Percentiles rank a stretch among this genome's conserved stretches.
Evolutionary conservation across 1,140 invertebrate species (phyloP).

Genomic region (Calosoma granatense): DNA sequence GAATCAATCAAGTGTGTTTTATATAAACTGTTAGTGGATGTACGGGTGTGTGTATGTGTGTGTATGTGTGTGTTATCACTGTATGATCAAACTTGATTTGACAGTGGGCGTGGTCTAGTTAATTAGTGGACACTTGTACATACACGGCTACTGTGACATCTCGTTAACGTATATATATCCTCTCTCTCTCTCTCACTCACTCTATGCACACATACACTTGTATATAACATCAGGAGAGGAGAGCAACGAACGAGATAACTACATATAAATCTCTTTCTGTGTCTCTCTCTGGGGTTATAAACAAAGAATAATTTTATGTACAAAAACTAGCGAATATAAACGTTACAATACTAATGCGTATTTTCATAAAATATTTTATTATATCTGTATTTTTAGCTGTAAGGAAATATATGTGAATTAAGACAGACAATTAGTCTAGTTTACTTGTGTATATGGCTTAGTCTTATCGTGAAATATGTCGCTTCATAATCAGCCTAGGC

Average conservation of each 20-base stretch:
- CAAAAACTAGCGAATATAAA: neutral
- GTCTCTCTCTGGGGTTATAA: neutral
- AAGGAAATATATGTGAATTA: too few species aligned
- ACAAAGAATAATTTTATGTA: neutral
- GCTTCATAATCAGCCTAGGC: too few species aligned
- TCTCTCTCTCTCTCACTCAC: too few species aligned
- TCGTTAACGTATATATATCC: neutral
- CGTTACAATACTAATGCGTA: too few species aligned
- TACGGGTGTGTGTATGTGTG: too few species aligned
- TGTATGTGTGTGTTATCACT: neutral
- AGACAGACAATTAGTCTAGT: too few species aligned
- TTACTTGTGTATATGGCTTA: too few species aligned
- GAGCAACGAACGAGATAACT: neutral
- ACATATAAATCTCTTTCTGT: neutral
- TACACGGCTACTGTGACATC: neutral
- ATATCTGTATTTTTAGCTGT: too few species aligned
- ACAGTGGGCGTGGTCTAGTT: neutral
- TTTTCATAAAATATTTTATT: too few species aligned
- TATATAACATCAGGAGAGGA: too few species aligned
- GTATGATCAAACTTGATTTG: neutral
- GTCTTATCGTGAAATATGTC: too few species aligned
- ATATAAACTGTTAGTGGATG: neutral
- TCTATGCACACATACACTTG: too few species aligned
- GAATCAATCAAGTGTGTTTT: slow-evolving; percentile 2
- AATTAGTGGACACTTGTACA: slow-evolving; percentile 7